These are phyloP conservation scores for Drosophila rhopaloa DNA, from an alignment of 1,140 invertebrate genomes.

Conservation along the genomic window DNA sequence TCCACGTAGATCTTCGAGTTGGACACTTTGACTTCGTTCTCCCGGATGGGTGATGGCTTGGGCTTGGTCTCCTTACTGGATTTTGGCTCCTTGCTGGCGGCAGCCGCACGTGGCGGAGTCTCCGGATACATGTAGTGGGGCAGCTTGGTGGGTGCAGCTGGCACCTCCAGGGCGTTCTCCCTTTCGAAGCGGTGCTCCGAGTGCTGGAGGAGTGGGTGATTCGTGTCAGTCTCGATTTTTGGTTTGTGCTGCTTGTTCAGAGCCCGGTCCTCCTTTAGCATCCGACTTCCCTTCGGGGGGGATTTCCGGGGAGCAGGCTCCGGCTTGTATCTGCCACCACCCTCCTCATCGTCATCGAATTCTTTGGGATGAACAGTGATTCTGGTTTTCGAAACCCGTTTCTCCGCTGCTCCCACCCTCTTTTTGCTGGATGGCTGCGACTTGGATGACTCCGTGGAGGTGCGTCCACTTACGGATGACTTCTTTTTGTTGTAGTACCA, in stretches of 20 bases:
- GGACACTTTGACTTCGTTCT: constrained; percentile 78
- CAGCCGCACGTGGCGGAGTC: constrained; percentile 82
- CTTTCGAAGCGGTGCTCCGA: constrained; percentile 91
- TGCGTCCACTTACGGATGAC: constrained; percentile 56
- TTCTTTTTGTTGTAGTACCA: constrained; percentile 86
- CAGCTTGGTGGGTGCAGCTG: constrained; percentile 88
- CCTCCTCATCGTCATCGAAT: constrained; percentile 59
- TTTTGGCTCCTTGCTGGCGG: constrained; percentile 19
- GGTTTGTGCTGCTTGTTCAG: constrained; percentile 73
- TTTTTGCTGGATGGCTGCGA: constrained; percentile 58
- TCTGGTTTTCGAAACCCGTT: constrained; percentile 85
- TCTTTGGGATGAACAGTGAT: constrained; percentile 73
- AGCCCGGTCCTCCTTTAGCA: constrained; percentile 79
- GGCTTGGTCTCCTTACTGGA: constrained; percentile 45
- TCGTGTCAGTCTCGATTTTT: constrained; percentile 78
- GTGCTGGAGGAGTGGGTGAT: constrained; percentile 90
- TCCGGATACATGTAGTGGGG: constrained; percentile 87
- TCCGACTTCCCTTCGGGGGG: constrained; percentile 64
- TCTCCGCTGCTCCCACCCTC: constrained; percentile 69
- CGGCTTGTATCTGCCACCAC: constrained; percentile 83
- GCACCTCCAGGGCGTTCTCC: constrained; percentile 87
- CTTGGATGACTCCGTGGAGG: constrained; percentile 73
- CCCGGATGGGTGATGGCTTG: constrained; percentile 79
- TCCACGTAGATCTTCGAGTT: constrained; percentile 61
- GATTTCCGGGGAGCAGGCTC: constrained; percentile 79